Evolutionary conservation across 1,140 invertebrate genomes (phyloP).

Genomic region (Tribolium madens): DNA sequence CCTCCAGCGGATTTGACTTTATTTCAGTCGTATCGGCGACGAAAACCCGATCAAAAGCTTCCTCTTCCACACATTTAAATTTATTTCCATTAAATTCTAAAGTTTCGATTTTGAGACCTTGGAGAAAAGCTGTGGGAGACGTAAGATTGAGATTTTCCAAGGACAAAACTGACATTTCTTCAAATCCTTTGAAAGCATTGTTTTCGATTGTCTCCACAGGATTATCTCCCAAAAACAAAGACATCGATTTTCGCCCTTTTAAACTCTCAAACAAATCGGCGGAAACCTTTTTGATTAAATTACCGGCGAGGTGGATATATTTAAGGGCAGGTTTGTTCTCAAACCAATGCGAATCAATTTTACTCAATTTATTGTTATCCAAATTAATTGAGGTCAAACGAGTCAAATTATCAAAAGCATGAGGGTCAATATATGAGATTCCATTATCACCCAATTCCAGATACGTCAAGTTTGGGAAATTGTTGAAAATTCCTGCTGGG

Average conservation of each 20-base stretch:
- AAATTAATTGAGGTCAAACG: not conserved
- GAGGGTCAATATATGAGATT: not conserved
- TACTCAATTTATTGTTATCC: not conserved
- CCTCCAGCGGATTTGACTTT: constrained; percentile 50
- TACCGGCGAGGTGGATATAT: constrained; percentile 50
- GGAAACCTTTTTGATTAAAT: constrained; percentile 50
- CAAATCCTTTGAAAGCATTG: constrained; percentile 46
- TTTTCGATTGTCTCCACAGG: constrained; percentile 50
- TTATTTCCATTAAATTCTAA: constrained; percentile 49
- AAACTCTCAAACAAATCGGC: constrained; percentile 49
- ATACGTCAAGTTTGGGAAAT: not conserved
- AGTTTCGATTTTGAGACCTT: constrained; percentile 42
- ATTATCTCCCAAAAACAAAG: constrained; percentile 53
- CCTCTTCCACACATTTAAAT: constrained; percentile 46
- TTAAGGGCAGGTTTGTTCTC: constrained; percentile 47
- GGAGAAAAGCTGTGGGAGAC: constrained; percentile 35
- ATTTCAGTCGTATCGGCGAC: constrained; percentile 49
- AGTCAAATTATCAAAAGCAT: not conserved
- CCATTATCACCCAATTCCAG: not conserved
- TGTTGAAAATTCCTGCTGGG: not conserved
- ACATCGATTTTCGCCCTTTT: constrained; percentile 21
- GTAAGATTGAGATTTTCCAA: constrained; percentile 10
- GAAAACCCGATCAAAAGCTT: constrained; percentile 45
- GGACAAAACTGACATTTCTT: constrained; percentile 51
- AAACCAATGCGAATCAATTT: not conserved